Percentiles rank a stretch among this genome's conserved stretches.
phyloP scores from a whole-genome alignment of 2,797 vertebrate species.

The Brotogeris chrysoptera region DNA sequence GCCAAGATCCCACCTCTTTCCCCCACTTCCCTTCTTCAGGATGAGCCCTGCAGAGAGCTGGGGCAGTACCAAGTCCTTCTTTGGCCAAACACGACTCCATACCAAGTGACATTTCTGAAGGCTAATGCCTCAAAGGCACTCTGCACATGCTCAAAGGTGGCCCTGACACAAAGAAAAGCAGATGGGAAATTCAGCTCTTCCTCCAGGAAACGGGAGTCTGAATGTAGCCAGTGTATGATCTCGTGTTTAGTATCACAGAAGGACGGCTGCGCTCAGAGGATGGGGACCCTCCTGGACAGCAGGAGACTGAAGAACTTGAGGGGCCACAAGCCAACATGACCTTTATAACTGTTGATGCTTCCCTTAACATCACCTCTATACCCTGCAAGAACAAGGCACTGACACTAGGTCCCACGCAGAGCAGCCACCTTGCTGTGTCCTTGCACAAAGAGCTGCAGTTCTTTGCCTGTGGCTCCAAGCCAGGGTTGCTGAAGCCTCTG shows the following conservation, averaged over 20 bases:
- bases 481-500: neutral
- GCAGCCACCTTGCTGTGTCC: neutral
- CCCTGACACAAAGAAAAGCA: neutral
- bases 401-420: accelerated
- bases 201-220: neutral
- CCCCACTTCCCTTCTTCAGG: neutral
- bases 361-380: neutral
- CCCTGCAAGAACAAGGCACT: neutral
- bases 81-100: neutral
- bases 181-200: neutral
- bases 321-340: neutral
- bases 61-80: neutral
- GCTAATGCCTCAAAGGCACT: neutral
- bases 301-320: neutral
- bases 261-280: neutral
- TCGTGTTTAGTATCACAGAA: neutral
- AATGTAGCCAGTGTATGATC: neutral
- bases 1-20: neutral
- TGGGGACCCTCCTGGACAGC: neutral
- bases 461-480: neutral
- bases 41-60: neutral
- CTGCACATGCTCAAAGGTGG: neutral
- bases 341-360: neutral
- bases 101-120: neutral
- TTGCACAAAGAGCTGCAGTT: neutral